Percentiles rank a stretch among this genome's conserved stretches.
Evolutionary conservation across 1,140 invertebrate genomes (phyloP).

Genomic region (Bemisia tabaci): DNA sequence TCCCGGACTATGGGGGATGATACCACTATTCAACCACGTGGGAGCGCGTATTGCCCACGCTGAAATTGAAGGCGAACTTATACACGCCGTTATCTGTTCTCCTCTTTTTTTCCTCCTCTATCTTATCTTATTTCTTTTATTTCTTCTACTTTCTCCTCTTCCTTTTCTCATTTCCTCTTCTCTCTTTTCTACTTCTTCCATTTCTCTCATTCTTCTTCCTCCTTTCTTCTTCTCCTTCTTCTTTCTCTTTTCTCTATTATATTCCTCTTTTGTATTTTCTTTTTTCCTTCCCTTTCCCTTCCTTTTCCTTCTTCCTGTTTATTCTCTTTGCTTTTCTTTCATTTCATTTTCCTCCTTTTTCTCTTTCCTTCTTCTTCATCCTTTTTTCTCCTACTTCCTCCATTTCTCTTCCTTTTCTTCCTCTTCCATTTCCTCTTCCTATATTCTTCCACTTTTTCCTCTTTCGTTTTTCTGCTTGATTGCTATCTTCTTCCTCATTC

Average conservation of each 20-base stretch:
- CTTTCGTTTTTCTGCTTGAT: no score
- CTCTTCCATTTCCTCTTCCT: no score
- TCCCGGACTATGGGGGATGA: no score
- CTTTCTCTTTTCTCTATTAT: not conserved
- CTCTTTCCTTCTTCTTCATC: not conserved
- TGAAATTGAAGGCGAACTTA: no score
- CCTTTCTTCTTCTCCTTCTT: not conserved
- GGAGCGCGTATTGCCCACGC: no score
- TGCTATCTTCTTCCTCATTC: no score
- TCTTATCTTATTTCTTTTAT: not conserved
- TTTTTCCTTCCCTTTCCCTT: not conserved
- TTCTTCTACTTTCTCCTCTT: conserved; percentile 1
- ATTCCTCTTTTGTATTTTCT: not conserved
- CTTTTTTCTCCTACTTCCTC: not conserved
- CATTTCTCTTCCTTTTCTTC: no score
- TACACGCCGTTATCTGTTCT: no score
- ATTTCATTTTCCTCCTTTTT: not conserved
- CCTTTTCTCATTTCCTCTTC: not conserved
- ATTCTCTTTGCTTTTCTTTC: not conserved
- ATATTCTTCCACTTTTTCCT: no score
- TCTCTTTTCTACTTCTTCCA: not conserved
- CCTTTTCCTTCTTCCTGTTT: not conserved
- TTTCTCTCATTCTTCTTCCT: not conserved
- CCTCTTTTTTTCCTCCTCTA: conserved; percentile 2
- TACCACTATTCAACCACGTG: no score